Evolutionary conservation across 2,797 vertebrate species (phyloP).

Genomic region (Percopsis omiscomaycus): DNA sequence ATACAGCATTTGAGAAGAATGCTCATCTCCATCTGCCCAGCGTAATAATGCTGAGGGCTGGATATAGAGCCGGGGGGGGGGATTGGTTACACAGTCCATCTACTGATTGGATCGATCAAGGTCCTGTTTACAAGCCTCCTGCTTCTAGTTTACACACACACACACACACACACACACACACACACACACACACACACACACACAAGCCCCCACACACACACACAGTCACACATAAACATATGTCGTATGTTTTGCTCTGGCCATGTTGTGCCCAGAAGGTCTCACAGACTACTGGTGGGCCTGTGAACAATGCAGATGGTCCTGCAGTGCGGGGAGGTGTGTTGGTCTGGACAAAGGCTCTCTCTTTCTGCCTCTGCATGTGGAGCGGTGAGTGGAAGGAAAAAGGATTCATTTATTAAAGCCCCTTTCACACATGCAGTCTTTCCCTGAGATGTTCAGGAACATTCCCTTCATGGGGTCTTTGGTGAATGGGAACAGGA

Average conservation of each 20-base stretch:
- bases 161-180: background rate
- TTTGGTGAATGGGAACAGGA: too few species aligned
- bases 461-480: too few species aligned
- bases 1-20: constrained; percentile 51
- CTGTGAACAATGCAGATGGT: background rate
- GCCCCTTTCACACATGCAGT: too few species aligned
- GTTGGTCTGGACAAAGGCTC: background rate
- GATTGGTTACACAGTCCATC: constrained; percentile 14
- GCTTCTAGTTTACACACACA: constrained; percentile 3
- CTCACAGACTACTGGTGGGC: background rate
- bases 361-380: background rate
- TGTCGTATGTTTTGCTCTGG: constrained; percentile 2
- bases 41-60: constrained; percentile 22
- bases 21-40: background rate
- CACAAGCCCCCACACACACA: background rate
- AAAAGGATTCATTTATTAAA: too few species aligned
- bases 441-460: too few species aligned
- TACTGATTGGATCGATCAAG: constrained; percentile 31
- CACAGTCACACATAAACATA: background rate
- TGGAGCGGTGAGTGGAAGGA: too few species aligned
- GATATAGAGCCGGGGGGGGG: background rate
- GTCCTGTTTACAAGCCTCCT: constrained; percentile 23
- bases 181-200: constrained; percentile 2
- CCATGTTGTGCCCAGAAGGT: background rate
- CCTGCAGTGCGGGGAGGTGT: background rate